These are phyloP conservation scores for Tubiluchus corallicola DNA, from an alignment of 2,888 invertebrate genomes.

Conservation along the genomic window DNA sequence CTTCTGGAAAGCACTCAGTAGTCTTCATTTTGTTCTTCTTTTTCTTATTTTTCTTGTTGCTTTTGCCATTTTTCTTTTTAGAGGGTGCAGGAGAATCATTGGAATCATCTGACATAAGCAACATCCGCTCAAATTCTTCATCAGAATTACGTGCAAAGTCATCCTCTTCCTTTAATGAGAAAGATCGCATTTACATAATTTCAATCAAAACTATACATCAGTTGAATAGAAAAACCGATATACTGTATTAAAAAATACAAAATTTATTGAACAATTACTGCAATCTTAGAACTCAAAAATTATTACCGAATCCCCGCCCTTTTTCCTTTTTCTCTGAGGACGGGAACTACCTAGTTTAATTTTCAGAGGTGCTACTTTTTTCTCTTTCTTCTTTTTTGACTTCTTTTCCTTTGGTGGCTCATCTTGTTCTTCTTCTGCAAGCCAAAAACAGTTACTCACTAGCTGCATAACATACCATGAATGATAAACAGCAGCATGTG, in stretches of 20 bases:
- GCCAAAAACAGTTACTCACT: no score
- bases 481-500: no score
- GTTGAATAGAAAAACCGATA: no score
- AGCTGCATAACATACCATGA: no score
- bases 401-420: no score
- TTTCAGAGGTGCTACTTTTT: neutral
- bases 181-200: no score
- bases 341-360: neutral
- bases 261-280: no score
- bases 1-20: neutral
- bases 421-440: no score
- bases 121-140: conserved; percentile 3
- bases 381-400: conserved; percentile 3
- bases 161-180: conserved; percentile 3
- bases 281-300: no score
- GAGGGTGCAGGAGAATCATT: neutral
- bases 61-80: conserved; percentile 1
- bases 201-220: no score
- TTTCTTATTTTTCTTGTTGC: neutral
- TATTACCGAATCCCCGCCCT: conserved; percentile 1
- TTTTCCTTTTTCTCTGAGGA: neutral
- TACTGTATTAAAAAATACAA: no score
- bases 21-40: conserved; percentile 3
- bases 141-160: neutral
- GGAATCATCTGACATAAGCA: neutral